Percentiles rank a stretch among this genome's conserved stretches.
phyloP scores from a whole-genome alignment of 2,797 vertebrate genomes.

The Eulemur mongoz region DNA sequence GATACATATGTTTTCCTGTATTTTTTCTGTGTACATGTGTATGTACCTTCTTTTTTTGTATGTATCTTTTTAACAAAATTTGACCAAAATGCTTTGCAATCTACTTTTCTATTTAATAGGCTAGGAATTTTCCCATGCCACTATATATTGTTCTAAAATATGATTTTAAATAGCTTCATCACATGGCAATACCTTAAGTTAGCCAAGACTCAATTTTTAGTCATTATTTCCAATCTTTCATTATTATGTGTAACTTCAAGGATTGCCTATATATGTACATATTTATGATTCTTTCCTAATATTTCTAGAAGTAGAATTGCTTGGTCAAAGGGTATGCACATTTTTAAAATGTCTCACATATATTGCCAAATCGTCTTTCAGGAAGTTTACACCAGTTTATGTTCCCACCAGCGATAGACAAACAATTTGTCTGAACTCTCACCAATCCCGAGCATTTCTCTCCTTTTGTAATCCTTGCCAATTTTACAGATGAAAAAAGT shows the following conservation, averaged over 20 bases:
- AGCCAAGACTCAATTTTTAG: neutral
- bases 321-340: neutral
- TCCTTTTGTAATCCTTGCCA: slow-evolving; percentile 15
- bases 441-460: neutral
- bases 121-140: neutral
- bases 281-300: neutral
- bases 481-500: neutral
- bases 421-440: neutral
- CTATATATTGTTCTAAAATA: neutral
- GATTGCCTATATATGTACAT: neutral
- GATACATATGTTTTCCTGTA: neutral
- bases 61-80: neutral
- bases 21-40: neutral
- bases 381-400: neutral
- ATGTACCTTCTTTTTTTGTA: neutral
- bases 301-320: slow-evolving; percentile 8
- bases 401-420: neutral
- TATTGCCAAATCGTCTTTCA: neutral
- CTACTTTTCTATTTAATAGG: neutral
- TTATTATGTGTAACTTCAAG: slow-evolving; percentile 29
- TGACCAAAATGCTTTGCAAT: neutral
- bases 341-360: neutral
- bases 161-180: neutral
- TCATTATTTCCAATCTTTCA: slow-evolving; percentile 22
- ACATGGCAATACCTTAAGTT: neutral